Evolutionary conservation across 2,888 invertebrate species (phyloP).

Genomic region (Orchesella flavescens): DNA sequence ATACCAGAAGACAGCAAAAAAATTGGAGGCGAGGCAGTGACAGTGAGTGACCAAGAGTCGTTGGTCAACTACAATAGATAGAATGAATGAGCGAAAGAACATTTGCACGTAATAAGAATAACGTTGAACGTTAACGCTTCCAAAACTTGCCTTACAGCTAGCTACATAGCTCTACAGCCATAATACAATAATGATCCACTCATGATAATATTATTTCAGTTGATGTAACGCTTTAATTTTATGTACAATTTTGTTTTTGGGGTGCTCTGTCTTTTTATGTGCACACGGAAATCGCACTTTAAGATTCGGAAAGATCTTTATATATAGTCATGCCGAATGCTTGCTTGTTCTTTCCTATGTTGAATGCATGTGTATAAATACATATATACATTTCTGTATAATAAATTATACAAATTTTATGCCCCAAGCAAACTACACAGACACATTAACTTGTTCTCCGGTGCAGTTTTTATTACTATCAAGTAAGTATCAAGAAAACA

Average conservation of each 20-base stretch:
- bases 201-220: background rate
- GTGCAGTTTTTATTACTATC: background rate
- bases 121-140: too few relatives aligned
- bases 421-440: background rate
- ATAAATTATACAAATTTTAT: background rate
- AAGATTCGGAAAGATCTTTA: background rate
- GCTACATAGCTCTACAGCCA: background rate
- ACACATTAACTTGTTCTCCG: background rate
- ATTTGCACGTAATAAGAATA: too few relatives aligned
- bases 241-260: background rate
- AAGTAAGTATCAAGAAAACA: background rate
- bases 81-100: too few relatives aligned
- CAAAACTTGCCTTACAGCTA: too few relatives aligned
- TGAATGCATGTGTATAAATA: too few relatives aligned
- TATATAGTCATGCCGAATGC: background rate
- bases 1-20: background rate
- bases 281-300: background rate
- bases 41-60: constrained; percentile 19
- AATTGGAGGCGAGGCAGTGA: constrained; percentile 25
- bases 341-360: background rate
- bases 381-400: background rate
- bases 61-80: constrained; percentile 11
- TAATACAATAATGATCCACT: background rate
- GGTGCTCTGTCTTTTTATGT: background rate
- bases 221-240: background rate